Evolutionary conservation across 2,888 invertebrate species (phyloP), one percentile per base, ranked within the genome.

Genomic region (Xanthorhoe spadicearia): DNA sequence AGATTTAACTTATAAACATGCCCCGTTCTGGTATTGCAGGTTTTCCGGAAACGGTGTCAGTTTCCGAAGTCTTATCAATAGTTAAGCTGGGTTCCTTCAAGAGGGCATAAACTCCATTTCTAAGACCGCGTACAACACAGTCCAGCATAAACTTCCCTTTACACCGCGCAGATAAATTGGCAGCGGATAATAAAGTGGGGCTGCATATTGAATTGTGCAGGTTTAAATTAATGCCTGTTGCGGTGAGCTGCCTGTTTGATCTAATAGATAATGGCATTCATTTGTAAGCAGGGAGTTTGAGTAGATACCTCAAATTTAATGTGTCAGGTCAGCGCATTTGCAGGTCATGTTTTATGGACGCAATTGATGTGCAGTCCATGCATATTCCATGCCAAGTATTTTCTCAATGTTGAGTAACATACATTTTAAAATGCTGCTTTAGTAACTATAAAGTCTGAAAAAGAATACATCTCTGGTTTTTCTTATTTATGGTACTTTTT

Each of bases 161-260:
- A 55, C 54, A 52, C 55, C 59, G 48, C 68, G 71, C 61, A 54
- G 64, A 73, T 72, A 68, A 77, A 72, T 73, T 72, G 70, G 72
- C 71, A 66, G 68, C 57, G 70, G 58, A 69, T 75, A 73, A 75
- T 77, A 76, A 73, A 77, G 71, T 65, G 71, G 60, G 50, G 66
- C 62, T 53, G 65, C 71, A 70, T 72, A 72, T 73, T 72, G 69
- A 71, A 71, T 68, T 48, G 63, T 71, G 66, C 69, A 63, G 60
- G 68, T 69, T 70, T 70, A 70, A 73, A 76, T 74, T 71, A 72
- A 70, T 68, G 69, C 51, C 66, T 66, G 61, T 57, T 65, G 72
- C 66, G 70, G 70, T 59, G 55, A 69, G 58, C 60, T 53, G 64
- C 67, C 55, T 53, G 56, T 66, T 66, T 66, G 65, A 68, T 61